Percentiles rank a stretch among this genome's conserved stretches.
phyloP scores from a whole-genome alignment of 1,140 invertebrate genomes.

The Nasonia longicornis region DNA sequence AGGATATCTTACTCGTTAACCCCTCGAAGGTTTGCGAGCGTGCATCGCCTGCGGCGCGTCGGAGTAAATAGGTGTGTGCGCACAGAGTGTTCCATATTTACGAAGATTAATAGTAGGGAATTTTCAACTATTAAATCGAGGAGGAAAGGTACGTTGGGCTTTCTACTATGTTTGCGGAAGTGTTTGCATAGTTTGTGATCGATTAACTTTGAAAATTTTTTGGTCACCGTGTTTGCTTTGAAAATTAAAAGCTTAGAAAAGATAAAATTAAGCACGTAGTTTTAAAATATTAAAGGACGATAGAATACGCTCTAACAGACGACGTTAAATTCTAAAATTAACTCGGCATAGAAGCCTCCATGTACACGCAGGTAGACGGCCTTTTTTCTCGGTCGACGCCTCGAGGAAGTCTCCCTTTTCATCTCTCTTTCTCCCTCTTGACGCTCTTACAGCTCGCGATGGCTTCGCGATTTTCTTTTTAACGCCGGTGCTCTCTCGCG shows the following conservation, averaged over 20 bases:
- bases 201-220: too few species aligned
- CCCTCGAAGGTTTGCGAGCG: background rate
- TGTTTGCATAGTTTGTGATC: too few species aligned
- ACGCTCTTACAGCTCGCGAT: background rate
- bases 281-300: too few species aligned
- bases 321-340: background rate
- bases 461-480: conserved; percentile 15
- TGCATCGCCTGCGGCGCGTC: background rate
- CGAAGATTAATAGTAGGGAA: background rate
- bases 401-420: conserved; percentile 25
- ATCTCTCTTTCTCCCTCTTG: background rate
- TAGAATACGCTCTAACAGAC: too few species aligned
- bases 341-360: background rate
- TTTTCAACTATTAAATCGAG: background rate
- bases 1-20: conserved; percentile 34
- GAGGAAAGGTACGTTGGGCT: background rate
- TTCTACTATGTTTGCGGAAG: background rate
- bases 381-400: conserved; percentile 20
- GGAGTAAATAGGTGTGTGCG: background rate
- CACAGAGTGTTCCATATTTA: background rate
- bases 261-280: too few species aligned
- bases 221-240: too few species aligned
- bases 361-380: background rate
- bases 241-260: too few species aligned
- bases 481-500: background rate